phyloP scores from a whole-genome alignment of 2,888 invertebrate genomes.

The Dichetophora obliterata region DNA sequence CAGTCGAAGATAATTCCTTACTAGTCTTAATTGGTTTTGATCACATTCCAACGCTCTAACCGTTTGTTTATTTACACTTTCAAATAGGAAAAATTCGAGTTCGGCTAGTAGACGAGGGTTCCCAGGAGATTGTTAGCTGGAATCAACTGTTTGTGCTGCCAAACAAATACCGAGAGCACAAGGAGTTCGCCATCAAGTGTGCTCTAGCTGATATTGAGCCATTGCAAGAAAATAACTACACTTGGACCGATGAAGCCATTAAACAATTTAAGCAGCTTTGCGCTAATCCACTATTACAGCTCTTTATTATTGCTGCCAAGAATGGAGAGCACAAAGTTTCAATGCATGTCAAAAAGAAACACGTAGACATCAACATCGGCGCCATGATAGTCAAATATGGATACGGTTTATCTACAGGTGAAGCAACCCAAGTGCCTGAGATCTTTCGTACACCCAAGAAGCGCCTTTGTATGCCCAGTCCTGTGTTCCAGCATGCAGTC shows the following conservation, averaged over 20 bases:
- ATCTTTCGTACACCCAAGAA: conserved; percentile 40
- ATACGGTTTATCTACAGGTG: conserved; percentile 71
- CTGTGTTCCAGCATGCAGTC: not conserved
- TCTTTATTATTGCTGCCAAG: conserved; percentile 62
- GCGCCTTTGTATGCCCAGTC: not conserved
- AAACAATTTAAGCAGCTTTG: conserved; percentile 66
- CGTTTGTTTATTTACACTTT: not conserved
- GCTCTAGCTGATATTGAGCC: conserved; percentile 70
- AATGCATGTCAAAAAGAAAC: conserved; percentile 65
- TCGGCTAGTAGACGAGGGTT: conserved; percentile 74
- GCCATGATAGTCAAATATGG: conserved; percentile 71
- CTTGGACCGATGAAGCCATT: conserved; percentile 67
- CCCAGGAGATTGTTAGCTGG: conserved; percentile 71
- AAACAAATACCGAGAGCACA: conserved; percentile 46
- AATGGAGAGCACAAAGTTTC: conserved; percentile 64
- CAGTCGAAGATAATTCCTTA: too few relatives aligned
- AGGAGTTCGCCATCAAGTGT: conserved; percentile 62
- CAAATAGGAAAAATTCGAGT: conserved; percentile 55
- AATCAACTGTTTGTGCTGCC: conserved; percentile 72
- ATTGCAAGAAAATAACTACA: conserved; percentile 56
- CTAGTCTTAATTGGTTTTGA: not conserved
- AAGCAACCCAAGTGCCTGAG: conserved; percentile 46
- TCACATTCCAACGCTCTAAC: not conserved
- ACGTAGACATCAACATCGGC: conserved; percentile 71
- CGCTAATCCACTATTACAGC: conserved; percentile 62